Conservation (phyloP, 2,113 vertebrate genomes). For the Triplophysa tibetana region DNA sequence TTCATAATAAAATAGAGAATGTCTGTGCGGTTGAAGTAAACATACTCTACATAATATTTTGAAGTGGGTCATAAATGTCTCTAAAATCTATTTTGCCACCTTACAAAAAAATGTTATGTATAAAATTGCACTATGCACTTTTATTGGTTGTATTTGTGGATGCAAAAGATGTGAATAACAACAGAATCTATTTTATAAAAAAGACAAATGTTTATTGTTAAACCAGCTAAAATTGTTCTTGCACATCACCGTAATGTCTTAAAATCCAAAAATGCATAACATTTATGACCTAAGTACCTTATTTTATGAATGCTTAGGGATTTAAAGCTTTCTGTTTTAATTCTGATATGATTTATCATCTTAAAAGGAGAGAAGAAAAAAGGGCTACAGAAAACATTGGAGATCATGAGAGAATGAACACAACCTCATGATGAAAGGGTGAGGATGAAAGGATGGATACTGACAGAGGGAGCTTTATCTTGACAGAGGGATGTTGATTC, state of each 20-base stretch:
- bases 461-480: not conserved
- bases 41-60: not conserved
- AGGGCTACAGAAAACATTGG: not conserved
- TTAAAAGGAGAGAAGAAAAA: not conserved
- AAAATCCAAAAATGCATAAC: too few relatives aligned
- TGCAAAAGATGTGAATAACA: too few relatives aligned
- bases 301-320: not conserved
- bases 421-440: constrained; percentile 21
- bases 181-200: too few relatives aligned
- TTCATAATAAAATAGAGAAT: constrained; percentile 15
- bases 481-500: constrained; percentile 26
- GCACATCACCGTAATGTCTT: too few relatives aligned
- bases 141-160: too few relatives aligned
- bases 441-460: constrained; percentile 31
- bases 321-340: not conserved
- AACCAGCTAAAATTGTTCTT: too few relatives aligned
- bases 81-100: not conserved
- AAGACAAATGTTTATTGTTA: too few relatives aligned
- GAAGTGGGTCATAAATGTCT: not conserved
- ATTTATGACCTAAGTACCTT: not conserved
- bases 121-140: too few relatives aligned
- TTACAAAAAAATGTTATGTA: too few relatives aligned
- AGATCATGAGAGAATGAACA: not conserved
- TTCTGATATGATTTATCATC: not conserved
- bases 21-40: not conserved